Conservation (phyloP, 2,797 vertebrate genomes). For the Acrocephalus scirpaceus region DNA sequence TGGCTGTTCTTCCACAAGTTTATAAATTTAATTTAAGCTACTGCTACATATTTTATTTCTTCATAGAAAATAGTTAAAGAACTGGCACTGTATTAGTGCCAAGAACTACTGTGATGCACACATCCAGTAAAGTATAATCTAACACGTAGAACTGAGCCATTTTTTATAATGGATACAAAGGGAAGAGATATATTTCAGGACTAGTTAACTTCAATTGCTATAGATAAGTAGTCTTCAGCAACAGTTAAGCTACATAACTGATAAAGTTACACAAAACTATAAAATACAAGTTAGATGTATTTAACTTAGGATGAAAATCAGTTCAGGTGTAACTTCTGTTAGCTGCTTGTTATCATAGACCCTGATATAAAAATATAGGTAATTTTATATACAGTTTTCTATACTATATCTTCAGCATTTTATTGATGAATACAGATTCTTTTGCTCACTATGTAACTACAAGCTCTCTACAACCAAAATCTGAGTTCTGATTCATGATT, state of each 20-base stretch:
- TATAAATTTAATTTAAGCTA: background rate
- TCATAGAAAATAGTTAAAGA: background rate
- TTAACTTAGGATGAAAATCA: background rate
- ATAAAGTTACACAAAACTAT: background rate
- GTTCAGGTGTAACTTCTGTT: background rate
- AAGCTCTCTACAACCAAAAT: background rate
- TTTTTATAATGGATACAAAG: background rate
- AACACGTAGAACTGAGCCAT: background rate
- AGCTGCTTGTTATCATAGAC: background rate
- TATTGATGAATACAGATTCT: background rate
- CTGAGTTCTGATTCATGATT: background rate
- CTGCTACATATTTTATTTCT: background rate
- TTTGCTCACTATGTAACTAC: background rate
- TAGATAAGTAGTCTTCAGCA: background rate
- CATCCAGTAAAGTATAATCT: background rate
- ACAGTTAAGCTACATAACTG: background rate
- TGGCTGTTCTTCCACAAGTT: background rate
- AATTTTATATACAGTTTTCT: background rate
- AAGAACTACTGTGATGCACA: background rate
- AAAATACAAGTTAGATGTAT: background rate
- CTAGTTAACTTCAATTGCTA: background rate
- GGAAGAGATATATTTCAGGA: background rate
- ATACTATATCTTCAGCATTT: background rate
- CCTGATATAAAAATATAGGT: background rate
- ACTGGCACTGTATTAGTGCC: background rate